A percentile compares a stretch with the other conserved stretches of the same genome.
Conservation (phyloP, 2,888 invertebrate genomes). For the Limnephilus rhombicus region DNA sequence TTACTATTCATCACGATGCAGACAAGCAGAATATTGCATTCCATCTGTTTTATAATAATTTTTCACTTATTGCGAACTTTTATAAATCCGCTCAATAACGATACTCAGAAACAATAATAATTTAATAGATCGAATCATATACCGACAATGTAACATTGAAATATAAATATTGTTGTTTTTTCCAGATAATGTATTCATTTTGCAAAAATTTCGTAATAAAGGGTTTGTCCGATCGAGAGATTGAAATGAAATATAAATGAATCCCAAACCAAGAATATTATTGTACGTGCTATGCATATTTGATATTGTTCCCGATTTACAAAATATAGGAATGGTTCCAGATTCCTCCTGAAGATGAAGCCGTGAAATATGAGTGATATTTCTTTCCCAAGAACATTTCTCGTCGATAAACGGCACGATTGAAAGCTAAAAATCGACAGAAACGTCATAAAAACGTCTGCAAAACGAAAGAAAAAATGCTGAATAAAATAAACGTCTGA, state of each 20-base stretch:
- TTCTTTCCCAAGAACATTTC: conserved; percentile 13
- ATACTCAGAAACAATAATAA: too few relatives aligned
- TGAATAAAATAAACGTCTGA: background rate
- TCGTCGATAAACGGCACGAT: conserved; percentile 20
- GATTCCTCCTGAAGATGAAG: conserved; percentile 1
- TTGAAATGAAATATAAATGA: background rate
- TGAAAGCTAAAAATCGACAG: conserved; percentile 16
- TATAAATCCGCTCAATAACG: too few relatives aligned
- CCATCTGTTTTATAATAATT: too few relatives aligned
- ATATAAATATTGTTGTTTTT: background rate
- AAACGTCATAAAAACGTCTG: conserved; percentile 27
- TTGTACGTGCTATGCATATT: background rate
- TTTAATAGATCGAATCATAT: background rate
- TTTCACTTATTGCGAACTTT: too few relatives aligned
- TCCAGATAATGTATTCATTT: background rate
- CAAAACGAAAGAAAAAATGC: conserved; percentile 3
- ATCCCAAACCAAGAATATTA: background rate
- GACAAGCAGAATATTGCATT: too few relatives aligned
- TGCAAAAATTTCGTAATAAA: background rate
- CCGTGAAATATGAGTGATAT: conserved; percentile 32
- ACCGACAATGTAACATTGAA: background rate
- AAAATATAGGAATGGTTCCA: background rate
- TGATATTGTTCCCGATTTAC: background rate
- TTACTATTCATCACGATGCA: background rate
- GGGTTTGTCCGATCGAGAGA: background rate